These are phyloP conservation scores for Andrena fulva DNA, from an alignment of 2,888 invertebrate genomes.

Conservation along the genomic window DNA sequence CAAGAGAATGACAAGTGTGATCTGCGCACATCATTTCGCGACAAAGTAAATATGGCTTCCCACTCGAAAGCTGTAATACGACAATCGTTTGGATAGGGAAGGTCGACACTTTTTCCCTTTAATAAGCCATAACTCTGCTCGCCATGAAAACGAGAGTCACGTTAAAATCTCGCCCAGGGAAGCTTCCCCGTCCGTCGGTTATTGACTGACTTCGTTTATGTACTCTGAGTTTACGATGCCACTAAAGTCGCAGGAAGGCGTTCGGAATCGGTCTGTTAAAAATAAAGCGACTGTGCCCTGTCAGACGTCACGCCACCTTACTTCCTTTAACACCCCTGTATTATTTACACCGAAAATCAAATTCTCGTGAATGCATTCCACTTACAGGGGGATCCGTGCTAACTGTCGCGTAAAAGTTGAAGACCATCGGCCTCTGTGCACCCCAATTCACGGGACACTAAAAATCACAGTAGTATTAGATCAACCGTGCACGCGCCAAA, in stretches of 20 bases:
- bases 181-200: constrained; percentile 69
- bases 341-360: neutral
- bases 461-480: neutral
- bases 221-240: constrained; percentile 81
- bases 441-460: neutral
- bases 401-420: neutral
- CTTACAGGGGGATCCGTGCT: neutral
- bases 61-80: constrained; percentile 5
- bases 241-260: constrained; percentile 76
- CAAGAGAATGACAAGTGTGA: neutral
- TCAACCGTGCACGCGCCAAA: neutral
- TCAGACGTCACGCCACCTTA: constrained; percentile 25
- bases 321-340: constrained; percentile 24
- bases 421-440: neutral
- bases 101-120: constrained; percentile 74
- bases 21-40: neutral
- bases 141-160: constrained; percentile 78
- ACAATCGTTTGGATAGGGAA: constrained; percentile 17
- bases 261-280: constrained; percentile 70
- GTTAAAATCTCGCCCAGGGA: constrained; percentile 68
- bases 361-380: neutral
- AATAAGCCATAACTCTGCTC: constrained; percentile 80
- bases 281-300: constrained; percentile 70
- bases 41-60: constrained; percentile 12
- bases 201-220: constrained; percentile 84